phyloP scores from a whole-genome alignment of 1,140 invertebrate species.

The Drosophila arawakana region DNA sequence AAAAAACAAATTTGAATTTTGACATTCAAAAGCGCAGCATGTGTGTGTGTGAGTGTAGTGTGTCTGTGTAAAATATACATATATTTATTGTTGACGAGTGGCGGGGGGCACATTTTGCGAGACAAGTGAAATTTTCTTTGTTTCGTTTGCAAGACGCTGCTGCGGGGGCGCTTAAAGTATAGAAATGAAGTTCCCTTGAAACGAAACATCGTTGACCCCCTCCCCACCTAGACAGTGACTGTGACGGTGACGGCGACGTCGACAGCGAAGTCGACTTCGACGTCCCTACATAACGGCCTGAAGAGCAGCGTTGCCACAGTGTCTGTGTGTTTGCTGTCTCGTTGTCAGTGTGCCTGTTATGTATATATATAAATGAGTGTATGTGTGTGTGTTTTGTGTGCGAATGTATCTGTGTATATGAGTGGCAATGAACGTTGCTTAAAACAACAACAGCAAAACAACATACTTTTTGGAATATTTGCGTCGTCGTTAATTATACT shows the following conservation, averaged over 20 bases:
- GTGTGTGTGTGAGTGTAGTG: conserved; percentile 10
- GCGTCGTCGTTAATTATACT: conserved; percentile 49
- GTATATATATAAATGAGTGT: conserved; percentile 5
- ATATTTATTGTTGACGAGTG: conserved; percentile 46
- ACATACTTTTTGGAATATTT: conserved; percentile 69
- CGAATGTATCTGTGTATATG: conserved; percentile 32
- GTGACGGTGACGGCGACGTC: not conserved
- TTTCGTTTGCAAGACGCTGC: conserved; percentile 45
- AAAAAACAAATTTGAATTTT: conserved; percentile 48
- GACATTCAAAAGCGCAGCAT: conserved; percentile 43
- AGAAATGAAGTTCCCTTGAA: conserved; percentile 75
- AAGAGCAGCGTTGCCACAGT: conserved; percentile 31
- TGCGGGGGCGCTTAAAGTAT: conserved; percentile 67
- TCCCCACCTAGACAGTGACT: conserved; percentile 4
- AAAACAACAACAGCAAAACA: conserved; percentile 50
- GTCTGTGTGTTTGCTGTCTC: conserved; percentile 41
- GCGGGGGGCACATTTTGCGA: conserved; percentile 28
- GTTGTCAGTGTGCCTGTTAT: conserved; percentile 21
- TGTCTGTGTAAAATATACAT: conserved; percentile 7
- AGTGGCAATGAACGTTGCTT: conserved; percentile 73
- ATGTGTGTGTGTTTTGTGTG: conserved; percentile 33
- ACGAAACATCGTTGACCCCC: conserved; percentile 45
- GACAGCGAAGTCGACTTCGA: conserved; percentile 4
- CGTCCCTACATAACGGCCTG: conserved; percentile 43
- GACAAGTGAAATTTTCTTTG: conserved; percentile 81